Base-by-base conservation (phyloP, 2,113 vertebrate species). In the Falco punctatus region DNA sequence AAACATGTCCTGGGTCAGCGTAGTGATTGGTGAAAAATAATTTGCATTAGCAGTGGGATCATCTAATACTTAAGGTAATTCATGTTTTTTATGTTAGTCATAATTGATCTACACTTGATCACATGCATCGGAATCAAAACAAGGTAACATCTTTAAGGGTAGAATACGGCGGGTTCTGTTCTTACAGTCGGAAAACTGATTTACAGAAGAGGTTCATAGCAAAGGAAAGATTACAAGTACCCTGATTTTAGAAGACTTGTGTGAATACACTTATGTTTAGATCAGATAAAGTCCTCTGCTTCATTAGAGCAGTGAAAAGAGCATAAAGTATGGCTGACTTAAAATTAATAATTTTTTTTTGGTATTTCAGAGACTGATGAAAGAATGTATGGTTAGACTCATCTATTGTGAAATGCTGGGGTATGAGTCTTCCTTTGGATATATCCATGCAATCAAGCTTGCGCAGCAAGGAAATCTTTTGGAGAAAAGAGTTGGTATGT, bases 331-430 rank as follows among this genome's bases (percentile, higher is more conserved):
- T 26, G 10, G 0, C 14, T 8, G 17, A 22, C 18, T 28, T 70
- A 44, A 58, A 66, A 20, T 35, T 28, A 51, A 0, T 73, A 9
- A 30, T 54, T 38, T 81, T 3, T 89, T 86, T 94, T 93, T 97
- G 90, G 15, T 65, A 24, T 98, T 98, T 91, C 97, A 99, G 99
- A 99, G 98, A 70, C 98, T 99, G 96, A 99, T 99, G 99, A 99
- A 99, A 90, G 99, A 99, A 96, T 98, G 99, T 77, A 99, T 99
- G 99, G 99, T 99, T 97, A 98, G 99, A 95, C 98, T 99, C 9
- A 98, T 99, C 95, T 99, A 99, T 94, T 99, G 99, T 97, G 99
- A 99, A 98, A 99, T 99, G 99, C 98, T 99, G 91, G 99, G 99
- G 6, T 99, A 99, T 2, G 99, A 99, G 85, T 98, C 99, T 64